phyloP scores from a whole-genome alignment of 1,140 invertebrate species.

The Drosophila persimilis region DNA sequence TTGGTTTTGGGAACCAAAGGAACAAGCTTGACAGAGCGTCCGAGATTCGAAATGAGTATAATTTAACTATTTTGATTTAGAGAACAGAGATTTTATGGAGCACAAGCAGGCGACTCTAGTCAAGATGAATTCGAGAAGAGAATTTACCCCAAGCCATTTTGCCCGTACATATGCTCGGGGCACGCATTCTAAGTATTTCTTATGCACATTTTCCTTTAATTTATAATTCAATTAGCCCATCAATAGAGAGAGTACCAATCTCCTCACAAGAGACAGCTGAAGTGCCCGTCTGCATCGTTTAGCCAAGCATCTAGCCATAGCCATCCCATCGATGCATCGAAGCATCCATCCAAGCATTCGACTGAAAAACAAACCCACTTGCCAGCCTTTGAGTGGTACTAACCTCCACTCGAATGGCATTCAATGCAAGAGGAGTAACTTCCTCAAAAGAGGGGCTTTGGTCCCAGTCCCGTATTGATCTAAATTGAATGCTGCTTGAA shows the following conservation, averaged over 20 bases:
- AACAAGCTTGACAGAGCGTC: slow-evolving; percentile 1
- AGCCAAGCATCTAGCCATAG: slow-evolving; percentile 8
- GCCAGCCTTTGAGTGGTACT: slow-evolving; percentile 50
- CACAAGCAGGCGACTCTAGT: too few species aligned
- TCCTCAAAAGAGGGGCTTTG: slow-evolving; percentile 34
- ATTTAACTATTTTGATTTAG: slow-evolving; percentile 24
- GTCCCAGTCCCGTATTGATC: slow-evolving; percentile 55
- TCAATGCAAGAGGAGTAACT: slow-evolving; percentile 50
- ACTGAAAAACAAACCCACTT: slow-evolving; percentile 72
- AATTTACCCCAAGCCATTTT: too few species aligned
- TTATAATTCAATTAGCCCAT: slow-evolving; percentile 2
- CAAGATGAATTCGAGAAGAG: too few species aligned
- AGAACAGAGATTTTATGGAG: background rate
- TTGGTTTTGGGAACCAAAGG: slow-evolving; percentile 26
- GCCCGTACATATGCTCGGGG: too few species aligned
- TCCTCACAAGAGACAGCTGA: background rate
- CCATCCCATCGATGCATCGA: slow-evolving; percentile 10
- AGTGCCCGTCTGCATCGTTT: slow-evolving; percentile 45
- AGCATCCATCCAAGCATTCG: slow-evolving; percentile 26
- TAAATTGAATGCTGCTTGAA: slow-evolving; percentile 71
- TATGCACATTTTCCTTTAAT: background rate
- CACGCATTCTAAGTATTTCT: too few species aligned
- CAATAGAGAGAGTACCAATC: background rate
- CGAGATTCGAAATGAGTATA: background rate
- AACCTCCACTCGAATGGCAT: slow-evolving; percentile 60